These are phyloP conservation scores for Frieseomelitta varia DNA, from an alignment of 1,140 invertebrate species.

Conservation along the genomic window DNA sequence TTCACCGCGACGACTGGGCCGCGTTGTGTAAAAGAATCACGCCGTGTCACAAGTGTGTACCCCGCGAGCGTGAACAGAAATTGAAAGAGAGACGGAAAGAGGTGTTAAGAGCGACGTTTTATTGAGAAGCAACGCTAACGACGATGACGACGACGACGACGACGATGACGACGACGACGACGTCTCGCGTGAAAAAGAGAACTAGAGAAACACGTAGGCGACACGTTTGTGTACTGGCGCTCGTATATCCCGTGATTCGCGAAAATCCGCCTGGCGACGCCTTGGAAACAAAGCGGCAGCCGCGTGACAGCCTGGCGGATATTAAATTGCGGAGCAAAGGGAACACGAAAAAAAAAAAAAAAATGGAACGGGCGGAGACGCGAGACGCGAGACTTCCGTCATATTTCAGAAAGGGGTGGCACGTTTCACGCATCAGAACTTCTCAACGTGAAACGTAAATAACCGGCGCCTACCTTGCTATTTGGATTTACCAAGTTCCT, in stretches of 20 bases:
- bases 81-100: background rate
- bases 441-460: conserved; percentile 52
- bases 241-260: background rate
- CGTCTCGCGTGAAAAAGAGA: background rate
- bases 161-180: background rate
- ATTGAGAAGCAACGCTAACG: conserved; percentile 14
- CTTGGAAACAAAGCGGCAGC: conserved; percentile 20
- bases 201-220: background rate
- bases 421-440: conserved; percentile 63
- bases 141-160: background rate
- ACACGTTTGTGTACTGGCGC: background rate
- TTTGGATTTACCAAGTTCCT: background rate
- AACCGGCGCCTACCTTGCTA: conserved; percentile 26
- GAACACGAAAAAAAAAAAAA: conserved; percentile 4
- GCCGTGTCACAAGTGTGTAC: background rate
- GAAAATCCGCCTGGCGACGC: conserved; percentile 34
- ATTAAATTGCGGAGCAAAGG: conserved; percentile 55
- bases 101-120: too few species aligned
- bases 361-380: background rate
- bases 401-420: conserved; percentile 41
- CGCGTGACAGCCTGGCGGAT: conserved; percentile 40
- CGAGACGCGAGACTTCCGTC: conserved; percentile 34
- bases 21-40: background rate
- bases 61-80: too few species aligned
- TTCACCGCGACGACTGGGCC: background rate